Conservation (phyloP, 2,113 vertebrate genomes). For the Phrynosoma platyrhinos region DNA sequence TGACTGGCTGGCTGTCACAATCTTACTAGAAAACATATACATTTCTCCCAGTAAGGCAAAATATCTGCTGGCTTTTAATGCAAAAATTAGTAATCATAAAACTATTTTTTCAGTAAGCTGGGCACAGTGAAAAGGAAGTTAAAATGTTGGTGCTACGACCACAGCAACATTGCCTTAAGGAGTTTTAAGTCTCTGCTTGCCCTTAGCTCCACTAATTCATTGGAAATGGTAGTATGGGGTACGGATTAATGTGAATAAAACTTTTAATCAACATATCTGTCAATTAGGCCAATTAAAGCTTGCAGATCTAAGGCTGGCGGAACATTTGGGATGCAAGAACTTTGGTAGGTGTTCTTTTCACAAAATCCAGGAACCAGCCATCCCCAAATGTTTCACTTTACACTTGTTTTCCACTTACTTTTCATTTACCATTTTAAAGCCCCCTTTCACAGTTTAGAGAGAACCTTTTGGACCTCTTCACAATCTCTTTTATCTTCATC, state of each 20-base stretch:
- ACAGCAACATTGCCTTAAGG: not conserved
- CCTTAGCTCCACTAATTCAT: not conserved
- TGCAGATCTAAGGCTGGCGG: not conserved
- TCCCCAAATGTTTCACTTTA: too few relatives aligned
- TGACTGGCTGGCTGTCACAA: not conserved
- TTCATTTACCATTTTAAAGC: too few relatives aligned
- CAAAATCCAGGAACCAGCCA: too few relatives aligned
- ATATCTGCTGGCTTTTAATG: not conserved
- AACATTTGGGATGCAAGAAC: not conserved
- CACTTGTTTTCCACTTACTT: too few relatives aligned
- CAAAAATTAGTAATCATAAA: too few relatives aligned
- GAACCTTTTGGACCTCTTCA: too few relatives aligned
- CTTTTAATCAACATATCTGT: not conserved
- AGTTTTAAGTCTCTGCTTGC: not conserved
- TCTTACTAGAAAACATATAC: not conserved
- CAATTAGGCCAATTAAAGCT: not conserved
- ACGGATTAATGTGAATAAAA: not conserved
- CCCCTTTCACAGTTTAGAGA: too few relatives aligned
- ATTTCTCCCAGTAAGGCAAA: not conserved
- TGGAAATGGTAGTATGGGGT: not conserved
- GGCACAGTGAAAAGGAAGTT: too few relatives aligned
- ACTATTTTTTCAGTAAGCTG: not conserved
- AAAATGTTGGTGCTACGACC: too few relatives aligned
- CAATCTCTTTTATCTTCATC: too few relatives aligned
- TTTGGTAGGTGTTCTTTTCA: rapidly evolving